A percentile compares a stretch with the other conserved stretches of the same genome.
These are phyloP conservation scores for Pipa parva DNA, from an alignment of 2,113 vertebrate genomes.

Conservation along the genomic window DNA sequence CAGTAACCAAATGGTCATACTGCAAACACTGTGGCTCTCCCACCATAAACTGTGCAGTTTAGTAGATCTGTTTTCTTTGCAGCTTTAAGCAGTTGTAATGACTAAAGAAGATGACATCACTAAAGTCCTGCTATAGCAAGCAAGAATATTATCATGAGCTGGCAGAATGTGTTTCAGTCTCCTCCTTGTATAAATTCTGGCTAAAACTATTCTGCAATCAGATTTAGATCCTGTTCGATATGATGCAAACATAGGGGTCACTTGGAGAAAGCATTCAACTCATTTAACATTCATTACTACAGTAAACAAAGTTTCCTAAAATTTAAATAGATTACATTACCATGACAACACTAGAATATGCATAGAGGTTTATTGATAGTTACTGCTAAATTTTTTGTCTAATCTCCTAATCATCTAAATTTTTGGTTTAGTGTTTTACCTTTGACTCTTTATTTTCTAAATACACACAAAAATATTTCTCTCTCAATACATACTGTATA, in stretches of 20 bases:
- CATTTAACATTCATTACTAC: neutral
- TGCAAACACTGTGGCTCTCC: slow-evolving; percentile 8
- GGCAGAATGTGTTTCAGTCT: slow-evolving; percentile 1
- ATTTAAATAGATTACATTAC: slow-evolving; percentile 6
- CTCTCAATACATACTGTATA: neutral
- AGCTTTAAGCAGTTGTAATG: slow-evolving; percentile 12
- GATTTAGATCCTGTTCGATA: neutral
- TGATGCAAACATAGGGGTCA: neutral
- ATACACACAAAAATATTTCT: too few species aligned
- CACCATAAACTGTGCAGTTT: slow-evolving; percentile 11
- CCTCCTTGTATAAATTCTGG: slow-evolving; percentile 5
- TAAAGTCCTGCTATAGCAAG: slow-evolving; percentile 24
- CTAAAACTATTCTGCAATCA: neutral
- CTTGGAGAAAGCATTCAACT: neutral
- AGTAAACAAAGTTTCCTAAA: neutral
- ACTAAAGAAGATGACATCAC: slow-evolving; percentile 32
- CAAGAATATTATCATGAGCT: slow-evolving; percentile 27
- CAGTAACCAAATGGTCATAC: slow-evolving; percentile 2
- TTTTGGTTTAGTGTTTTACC: neutral
- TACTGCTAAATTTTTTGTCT: neutral
- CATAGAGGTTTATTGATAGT: neutral
- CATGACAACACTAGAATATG: slow-evolving; percentile 1
- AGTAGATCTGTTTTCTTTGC: slow-evolving; percentile 22
- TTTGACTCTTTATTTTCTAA: too few species aligned
- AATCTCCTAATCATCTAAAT: neutral